Evolutionary conservation across 2,797 vertebrate species (phyloP), one percentile per base, ranked within the genome.

Genomic region (Hafferia zeledoni): DNA sequence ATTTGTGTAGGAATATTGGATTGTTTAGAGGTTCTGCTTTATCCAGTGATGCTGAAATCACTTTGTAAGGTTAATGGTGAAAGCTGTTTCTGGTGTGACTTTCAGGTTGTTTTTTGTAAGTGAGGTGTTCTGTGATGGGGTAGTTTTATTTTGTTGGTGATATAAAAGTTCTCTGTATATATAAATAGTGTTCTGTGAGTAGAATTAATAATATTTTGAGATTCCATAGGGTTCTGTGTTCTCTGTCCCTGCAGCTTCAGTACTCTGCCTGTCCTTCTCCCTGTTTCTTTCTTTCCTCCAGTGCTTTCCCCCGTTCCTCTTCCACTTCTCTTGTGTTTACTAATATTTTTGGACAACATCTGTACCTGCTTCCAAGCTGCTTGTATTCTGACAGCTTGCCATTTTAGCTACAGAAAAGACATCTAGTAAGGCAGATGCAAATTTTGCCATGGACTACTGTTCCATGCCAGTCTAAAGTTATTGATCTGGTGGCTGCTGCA

Each of bases 401-500:
- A 2, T 57, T 9, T 5, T 67, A 43, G 27, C 59, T 82, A 23
- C 49, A 64, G 82, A 30, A 33, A 35, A 81, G 33, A 71, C n/a
- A 28, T 64, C 20, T 75, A 20, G 59, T 78, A 64, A 64, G 65
- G 57, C 39, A 6, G 0, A 5, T 50, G 61, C 53, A 69, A 11
- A 41, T 69, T 94, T 89, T 83, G 57, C 60, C 39, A 86, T 83
- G 23, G 41, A 76, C 56, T 80, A 23, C 55, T 30, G 37, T 78
- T 83, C 35, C 4, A 1, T 74, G 69, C 44, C 10, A 7, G 24
- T 74, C 39, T n/a, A n/a, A 16, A 9, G 9, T 43, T 88, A 87
- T 71, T 89, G 56, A 71, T 94, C 53, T 75, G 22, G 71, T 77
- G 75, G 28, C 71, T 94, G 64, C 79, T 81, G 89, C 27, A 6